Conservation (phyloP, 2,888 invertebrate genomes). For the Dorcus parallelipipedus region DNA sequence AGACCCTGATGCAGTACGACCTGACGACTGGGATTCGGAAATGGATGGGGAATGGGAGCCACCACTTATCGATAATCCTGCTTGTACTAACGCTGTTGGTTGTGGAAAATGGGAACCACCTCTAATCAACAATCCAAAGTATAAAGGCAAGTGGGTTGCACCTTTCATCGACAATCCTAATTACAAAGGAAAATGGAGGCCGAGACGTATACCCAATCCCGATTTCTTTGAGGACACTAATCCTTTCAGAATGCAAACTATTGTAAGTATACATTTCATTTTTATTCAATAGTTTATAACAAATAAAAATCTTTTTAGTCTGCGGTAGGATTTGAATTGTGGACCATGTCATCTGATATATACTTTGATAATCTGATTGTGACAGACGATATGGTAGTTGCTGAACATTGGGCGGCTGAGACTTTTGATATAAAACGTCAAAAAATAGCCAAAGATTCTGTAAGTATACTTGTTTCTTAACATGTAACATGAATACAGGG, state of each 20-base stretch:
- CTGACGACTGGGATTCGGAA: conserved; percentile 95
- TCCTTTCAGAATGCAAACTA: conserved; percentile 86
- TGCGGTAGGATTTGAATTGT: conserved; percentile 94
- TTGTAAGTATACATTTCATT: conserved; percentile 63
- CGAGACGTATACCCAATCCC: conserved; percentile 85
- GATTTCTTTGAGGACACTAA: conserved; percentile 86
- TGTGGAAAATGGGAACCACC: conserved; percentile 91
- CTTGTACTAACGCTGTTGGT: conserved; percentile 74
- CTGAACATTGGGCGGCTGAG: conserved; percentile 75
- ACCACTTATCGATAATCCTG: conserved; percentile 86
- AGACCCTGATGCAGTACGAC: conserved; percentile 83
- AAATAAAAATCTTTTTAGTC: conserved; percentile 54
- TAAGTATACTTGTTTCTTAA: conserved; percentile 51
- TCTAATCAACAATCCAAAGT: conserved; percentile 81
- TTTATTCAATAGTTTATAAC: conserved; percentile 7
- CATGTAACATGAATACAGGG: not conserved
- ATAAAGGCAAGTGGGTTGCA: conserved; percentile 92
- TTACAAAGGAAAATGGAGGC: conserved; percentile 93
- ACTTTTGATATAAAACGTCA: conserved; percentile 83
- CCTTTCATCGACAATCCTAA: conserved; percentile 88
- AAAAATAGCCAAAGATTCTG: conserved; percentile 75
- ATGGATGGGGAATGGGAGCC: conserved; percentile 99
- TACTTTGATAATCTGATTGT: conserved; percentile 94
- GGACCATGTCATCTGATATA: conserved; percentile 96
- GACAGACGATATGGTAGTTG: conserved; percentile 75